Evolutionary conservation across 2,113 vertebrate species (phyloP), one percentile per base, ranked within the genome.

Genomic region (Malaclemys terrapin): DNA sequence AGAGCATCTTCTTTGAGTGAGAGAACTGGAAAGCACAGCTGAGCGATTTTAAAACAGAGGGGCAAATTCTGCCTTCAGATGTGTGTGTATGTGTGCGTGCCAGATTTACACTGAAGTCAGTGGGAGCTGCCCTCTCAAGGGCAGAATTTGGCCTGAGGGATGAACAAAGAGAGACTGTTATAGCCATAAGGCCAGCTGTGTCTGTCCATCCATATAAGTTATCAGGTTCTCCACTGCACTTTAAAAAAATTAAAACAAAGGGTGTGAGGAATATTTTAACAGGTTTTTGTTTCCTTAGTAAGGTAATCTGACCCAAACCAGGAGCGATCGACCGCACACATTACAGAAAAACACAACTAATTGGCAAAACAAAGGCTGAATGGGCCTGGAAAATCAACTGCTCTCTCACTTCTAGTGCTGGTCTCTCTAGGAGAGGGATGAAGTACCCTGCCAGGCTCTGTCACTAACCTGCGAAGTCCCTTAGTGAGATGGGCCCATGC

Each of bases 1-100:
- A 80, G 75, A 59, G 24, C 3, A 10, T 3, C 52, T 80, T 38
- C 78, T 87, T 42, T 4, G 3, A 88, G 80, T 31, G 50, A 11
- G 2, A 8, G 25, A 78, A 35, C 86, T 14, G 20, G 56, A 91
- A 2, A 84, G 2, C n/a, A 65, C 5, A 87, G 79, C 6, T 91
- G 11, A 76, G 72, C 72, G 25, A 42, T 45, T 76, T 24, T 85
- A 91, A 82, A 96, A 89, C 35, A 72, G 95, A 80, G 56, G 90
- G 4, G 17, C 31, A 89, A 84, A 31, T 93, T 62, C 52, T 89
- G 17, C 83, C 96, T 91, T 52, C 76, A 45, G 38, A 14, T 14
- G 11, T 45, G 42, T 76, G 10, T 14, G 12, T 25, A 4, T 25
- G 38, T 45, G 38, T 27, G 38, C 10, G 3, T 27, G 24, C 42